phyloP scores from a whole-genome alignment of 92 coral and sea anemone species.

The Palythoa grandis region DNA sequence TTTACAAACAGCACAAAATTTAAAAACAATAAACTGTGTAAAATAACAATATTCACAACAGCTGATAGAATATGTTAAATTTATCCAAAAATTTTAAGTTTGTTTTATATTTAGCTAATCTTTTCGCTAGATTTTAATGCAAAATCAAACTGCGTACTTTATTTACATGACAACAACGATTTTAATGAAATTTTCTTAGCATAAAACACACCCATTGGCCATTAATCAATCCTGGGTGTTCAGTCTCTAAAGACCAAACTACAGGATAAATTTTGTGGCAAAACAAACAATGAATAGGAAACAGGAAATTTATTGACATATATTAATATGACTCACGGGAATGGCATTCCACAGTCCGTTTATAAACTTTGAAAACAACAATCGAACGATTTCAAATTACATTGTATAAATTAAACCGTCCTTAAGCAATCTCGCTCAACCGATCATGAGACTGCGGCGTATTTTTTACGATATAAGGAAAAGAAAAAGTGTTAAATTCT shows the following conservation, averaged over 20 bases:
- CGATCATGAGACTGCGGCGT: not conserved
- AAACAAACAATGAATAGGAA: not conserved
- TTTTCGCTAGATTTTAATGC: not conserved
- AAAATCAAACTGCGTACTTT: not conserved
- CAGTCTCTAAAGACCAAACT: not conserved
- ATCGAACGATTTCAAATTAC: not conserved
- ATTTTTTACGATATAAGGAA: not conserved
- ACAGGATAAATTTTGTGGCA: not conserved
- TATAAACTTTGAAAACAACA: not conserved
- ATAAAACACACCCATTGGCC: constrained; percentile 23
- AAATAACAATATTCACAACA: not conserved
- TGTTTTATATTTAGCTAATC: not conserved
- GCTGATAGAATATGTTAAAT: not conserved
- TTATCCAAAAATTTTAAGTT: not conserved
- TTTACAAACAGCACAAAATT: not conserved
- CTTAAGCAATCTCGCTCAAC: not conserved
- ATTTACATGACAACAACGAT: constrained; percentile 20
- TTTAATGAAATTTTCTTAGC: not conserved
- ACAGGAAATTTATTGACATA: not conserved
- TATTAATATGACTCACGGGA: not conserved
- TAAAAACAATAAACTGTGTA: not conserved
- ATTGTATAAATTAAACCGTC: not conserved
- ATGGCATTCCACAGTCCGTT: not conserved
- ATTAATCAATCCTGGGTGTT: not conserved
- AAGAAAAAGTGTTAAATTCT: not conserved